Base-by-base conservation (phyloP, 2,113 vertebrate genomes). In the Gorilla gorilla region DNA sequence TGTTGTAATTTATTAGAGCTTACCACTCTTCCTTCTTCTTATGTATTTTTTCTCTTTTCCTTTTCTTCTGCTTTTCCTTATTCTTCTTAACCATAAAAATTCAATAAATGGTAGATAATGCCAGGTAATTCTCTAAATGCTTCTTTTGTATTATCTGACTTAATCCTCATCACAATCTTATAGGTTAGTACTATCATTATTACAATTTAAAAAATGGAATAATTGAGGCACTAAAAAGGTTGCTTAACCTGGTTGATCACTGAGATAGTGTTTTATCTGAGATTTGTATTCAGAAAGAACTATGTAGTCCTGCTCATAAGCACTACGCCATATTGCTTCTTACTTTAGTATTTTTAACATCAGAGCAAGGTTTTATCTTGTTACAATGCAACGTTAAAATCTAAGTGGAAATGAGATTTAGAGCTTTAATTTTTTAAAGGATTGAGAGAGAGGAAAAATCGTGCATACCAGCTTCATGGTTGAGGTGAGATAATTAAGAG, bases 331-430 rank as follows among this genome's bases (percentile, higher is more conserved):
- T 85, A 78, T 72, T 91, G 14, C 12, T 78, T 96, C 40, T 86
- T 43, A 92, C 14, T 48, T 87, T 94, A 68, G 83, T 64, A 94
- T 84, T 80, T 94, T 96, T 91, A 89, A 70, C 20, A 82, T 55
- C 11, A 43, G 32, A 73, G 40, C 6, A 78, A 86, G 8, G 10
- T 76, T 38, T 83, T 97, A 18, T 55, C 38, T 83, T 86, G 8
- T 72, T 75, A 87, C 57, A 90, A 81, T n/a, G 50, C 17, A 95
- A 55, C 50, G 59, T 75, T 96, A 84, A 85, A 92, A 38, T 3
- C 57, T 95, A 55, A 57, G 14, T 88, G 40, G 10, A 79, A 72
- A 40, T 35, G 43, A 93, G 40, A 83, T 30, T 78, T 91, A 80
- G 59, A 89, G 23, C 12, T 73, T 91, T 94, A 40, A 20, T 61